Base-by-base conservation (phyloP, 2,113 vertebrate genomes). In the Ammodytes marinus region DNA sequence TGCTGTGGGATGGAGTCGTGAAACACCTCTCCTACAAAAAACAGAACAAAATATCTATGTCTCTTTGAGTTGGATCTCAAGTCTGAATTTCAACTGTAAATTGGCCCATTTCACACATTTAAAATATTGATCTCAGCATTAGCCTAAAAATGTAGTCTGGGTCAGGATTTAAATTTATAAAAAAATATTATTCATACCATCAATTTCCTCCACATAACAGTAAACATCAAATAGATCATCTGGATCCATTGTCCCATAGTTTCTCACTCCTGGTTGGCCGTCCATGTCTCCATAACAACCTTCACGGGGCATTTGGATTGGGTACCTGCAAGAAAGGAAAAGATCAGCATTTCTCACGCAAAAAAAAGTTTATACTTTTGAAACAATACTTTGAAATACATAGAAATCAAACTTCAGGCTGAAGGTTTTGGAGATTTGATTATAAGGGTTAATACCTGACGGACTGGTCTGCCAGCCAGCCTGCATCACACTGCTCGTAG, bases 221-320 rank as follows among this genome's bases (percentile, higher is more conserved):
- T 98, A 99, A 35, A 98, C 98, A n/a, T 99, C 98, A 50, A 95
- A 99, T 66, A 95, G 94, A 77, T 97, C 95, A 63, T 96, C 91
- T 0, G 95, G 93, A 19, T 97, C 93, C 91, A 97, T 94, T 11
- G 95, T 94, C 0, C 97, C 97, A 0, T 98, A 98, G 92, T 97
- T 99, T 66, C 97, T 96, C 86, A 98, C 96, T 9, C 97, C 98
- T 0, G 97, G 97, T 67, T 95, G 93, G 8, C 97, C 96, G 0
- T 98, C 95, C 98, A 98, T 99, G 94, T 99, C 97, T 35, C 98
- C 98, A 0, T 96, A 98, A 65, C 98, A 99, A 19, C 95, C 97
- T 55, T 97, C 95, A 0, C 97, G 94, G 0, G 98, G 97, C 0
- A 92, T 94, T 82, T 99, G 97, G 86, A 98, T 98, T 76, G 97